Evolutionary conservation across 2,113 vertebrate genomes (phyloP).

Genomic region (Acrocephalus kingi): DNA sequence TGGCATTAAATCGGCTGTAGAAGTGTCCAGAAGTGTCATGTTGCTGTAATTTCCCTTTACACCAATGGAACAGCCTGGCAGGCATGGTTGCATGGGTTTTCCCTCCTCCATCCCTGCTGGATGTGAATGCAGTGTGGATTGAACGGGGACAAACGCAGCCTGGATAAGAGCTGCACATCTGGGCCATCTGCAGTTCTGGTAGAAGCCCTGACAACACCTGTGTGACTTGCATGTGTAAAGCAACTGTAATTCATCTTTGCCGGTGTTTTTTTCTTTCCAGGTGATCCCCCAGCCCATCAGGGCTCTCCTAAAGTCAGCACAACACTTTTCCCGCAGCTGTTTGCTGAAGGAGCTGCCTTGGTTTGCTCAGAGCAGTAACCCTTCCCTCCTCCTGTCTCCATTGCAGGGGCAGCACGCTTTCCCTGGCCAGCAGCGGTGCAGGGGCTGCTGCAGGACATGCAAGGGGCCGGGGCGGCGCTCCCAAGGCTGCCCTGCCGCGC

Average conservation of each 20-base stretch:
- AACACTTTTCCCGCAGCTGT: not conserved
- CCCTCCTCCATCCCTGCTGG: not conserved
- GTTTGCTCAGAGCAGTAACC: not conserved
- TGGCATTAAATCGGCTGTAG: not conserved
- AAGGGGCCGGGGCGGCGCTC: not conserved
- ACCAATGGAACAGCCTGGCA: not conserved
- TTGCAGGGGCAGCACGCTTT: constrained; percentile 74
- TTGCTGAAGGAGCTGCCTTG: not conserved
- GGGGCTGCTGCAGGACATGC: constrained; percentile 66
- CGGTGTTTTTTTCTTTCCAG: not conserved
- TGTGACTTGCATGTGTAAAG: not conserved
- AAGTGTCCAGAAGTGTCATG: not conserved
- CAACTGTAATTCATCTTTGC: not conserved
- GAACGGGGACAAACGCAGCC: fast-evolving
- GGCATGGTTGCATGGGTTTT: fast-evolving
- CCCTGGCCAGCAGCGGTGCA: constrained; percentile 70
- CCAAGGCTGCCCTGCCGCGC: constrained; percentile 48
- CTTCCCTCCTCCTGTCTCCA: not conserved
- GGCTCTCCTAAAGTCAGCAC: not conserved
- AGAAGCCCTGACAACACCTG: not conserved
- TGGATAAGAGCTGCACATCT: not conserved
- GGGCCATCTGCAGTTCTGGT: not conserved
- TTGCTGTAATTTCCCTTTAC: not conserved
- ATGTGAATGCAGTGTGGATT: fast-evolving
- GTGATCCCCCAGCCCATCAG: not conserved